phyloP scores from a whole-genome alignment of 2,797 vertebrate species.

The Onychomys arenicola region DNA sequence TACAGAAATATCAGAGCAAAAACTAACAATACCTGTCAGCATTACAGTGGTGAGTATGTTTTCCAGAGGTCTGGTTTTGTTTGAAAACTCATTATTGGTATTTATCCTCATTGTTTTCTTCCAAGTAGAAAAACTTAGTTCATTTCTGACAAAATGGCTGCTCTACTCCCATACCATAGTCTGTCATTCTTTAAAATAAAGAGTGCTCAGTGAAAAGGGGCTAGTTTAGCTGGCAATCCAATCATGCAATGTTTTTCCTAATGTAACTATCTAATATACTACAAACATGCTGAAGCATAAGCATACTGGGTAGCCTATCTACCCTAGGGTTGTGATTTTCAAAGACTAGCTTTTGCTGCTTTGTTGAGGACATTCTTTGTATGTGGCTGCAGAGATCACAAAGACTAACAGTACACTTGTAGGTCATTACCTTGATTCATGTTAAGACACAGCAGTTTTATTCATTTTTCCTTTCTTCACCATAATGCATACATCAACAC shows the following conservation, averaged over 20 bases:
- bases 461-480: not conserved
- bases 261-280: not conserved
- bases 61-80: slow-evolving; percentile 42
- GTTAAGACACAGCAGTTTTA: not conserved
- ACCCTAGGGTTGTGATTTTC: not conserved
- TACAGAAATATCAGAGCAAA: slow-evolving; percentile 46
- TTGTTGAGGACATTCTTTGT: not conserved
- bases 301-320: not conserved
- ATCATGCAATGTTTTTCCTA: not conserved
- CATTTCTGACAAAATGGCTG: not conserved
- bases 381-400: not conserved
- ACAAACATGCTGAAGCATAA: not conserved
- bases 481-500: not conserved
- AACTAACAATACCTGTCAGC: slow-evolving; percentile 17
- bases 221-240: not conserved
- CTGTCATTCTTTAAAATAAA: slow-evolving; percentile 38
- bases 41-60: slow-evolving; percentile 19
- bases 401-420: not conserved
- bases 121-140: slow-evolving; percentile 7
- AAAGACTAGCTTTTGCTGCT: slow-evolving; percentile 3
- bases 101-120: slow-evolving; percentile 38
- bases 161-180: not conserved
- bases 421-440: not conserved
- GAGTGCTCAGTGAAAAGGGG: not conserved
- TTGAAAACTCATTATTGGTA: slow-evolving; percentile 13